Evolutionary conservation across 2,888 invertebrate genomes (phyloP).

Genomic region (Dioctria rufipes): DNA sequence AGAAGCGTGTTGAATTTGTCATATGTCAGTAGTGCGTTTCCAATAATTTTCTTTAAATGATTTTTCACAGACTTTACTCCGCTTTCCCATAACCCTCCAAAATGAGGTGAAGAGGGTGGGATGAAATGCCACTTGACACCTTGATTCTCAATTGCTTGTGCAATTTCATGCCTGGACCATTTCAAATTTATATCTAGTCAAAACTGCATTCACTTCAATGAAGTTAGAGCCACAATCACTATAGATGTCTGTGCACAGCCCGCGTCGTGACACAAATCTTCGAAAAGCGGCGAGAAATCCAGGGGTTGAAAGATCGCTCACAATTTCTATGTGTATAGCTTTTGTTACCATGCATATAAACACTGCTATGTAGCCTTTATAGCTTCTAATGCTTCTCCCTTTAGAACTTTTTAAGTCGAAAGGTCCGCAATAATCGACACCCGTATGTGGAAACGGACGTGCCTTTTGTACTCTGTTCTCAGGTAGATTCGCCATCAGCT

Average conservation of each 20-base stretch:
- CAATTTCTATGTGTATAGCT: slow-evolving; percentile 57
- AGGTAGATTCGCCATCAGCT: slow-evolving; percentile 46
- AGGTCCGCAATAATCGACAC: slow-evolving; percentile 44
- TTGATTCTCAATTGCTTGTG: background rate
- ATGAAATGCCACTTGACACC: background rate
- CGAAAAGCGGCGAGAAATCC: background rate
- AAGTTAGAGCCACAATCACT: background rate
- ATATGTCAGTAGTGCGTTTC: background rate
- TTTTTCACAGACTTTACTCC: background rate
- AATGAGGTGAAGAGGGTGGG: slow-evolving; percentile 14
- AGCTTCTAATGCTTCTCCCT: no score
- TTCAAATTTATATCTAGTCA: background rate
- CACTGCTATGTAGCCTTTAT: slow-evolving; percentile 6
- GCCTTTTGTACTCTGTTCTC: background rate
- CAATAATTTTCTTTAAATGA: background rate
- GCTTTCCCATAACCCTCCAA: background rate
- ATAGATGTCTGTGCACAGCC: background rate
- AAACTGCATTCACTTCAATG: background rate
- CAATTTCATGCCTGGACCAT: background rate
- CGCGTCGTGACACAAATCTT: background rate
- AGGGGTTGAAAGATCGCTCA: slow-evolving; percentile 29
- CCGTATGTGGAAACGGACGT: background rate
- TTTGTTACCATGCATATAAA: slow-evolving; percentile 58
- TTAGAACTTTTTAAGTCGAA: slow-evolving; percentile 45
- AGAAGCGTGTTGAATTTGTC: background rate